These are phyloP conservation scores for Rhorus exstirpatorius DNA, from an alignment of 2,888 invertebrate genomes.

Conservation along the genomic window DNA sequence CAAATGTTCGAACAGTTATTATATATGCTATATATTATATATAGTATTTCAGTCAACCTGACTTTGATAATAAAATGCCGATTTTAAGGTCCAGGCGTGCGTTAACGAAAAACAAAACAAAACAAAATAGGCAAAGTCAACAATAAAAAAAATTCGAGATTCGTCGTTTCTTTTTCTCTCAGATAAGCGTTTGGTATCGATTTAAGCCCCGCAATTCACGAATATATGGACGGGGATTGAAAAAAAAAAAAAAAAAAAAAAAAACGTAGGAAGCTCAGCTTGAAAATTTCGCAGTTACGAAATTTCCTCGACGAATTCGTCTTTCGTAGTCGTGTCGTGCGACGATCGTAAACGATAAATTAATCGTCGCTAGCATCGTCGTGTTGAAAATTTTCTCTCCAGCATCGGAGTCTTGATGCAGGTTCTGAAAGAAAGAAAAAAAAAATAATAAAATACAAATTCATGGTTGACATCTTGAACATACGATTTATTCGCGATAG, in stretches of 20 bases:
- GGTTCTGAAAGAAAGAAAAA: constrained; percentile 89
- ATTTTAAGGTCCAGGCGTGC: constrained; percentile 35
- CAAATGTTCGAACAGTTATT: constrained; percentile 6
- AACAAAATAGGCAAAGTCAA: constrained; percentile 52
- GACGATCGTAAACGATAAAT: constrained; percentile 40
- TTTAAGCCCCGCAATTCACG: constrained; percentile 15
- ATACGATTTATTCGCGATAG: not conserved
- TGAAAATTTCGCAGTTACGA: constrained; percentile 52
- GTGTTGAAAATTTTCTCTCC: constrained; percentile 74
- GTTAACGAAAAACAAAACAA: constrained; percentile 38
- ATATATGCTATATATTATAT: constrained; percentile 29
- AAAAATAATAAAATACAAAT: constrained; percentile 64
- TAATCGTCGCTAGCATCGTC: constrained; percentile 80
- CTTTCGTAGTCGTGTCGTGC: constrained; percentile 46
- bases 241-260: constrained; percentile 18
- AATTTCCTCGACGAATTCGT: constrained; percentile 43
- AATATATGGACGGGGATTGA: not conserved
- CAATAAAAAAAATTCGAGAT: constrained; percentile 31
- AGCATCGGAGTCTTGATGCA: constrained; percentile 89
- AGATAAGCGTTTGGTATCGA: constrained; percentile 24
- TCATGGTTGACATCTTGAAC: not conserved
- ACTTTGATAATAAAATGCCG: constrained; percentile 58
- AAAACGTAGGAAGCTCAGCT: constrained; percentile 40
- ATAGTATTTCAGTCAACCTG: constrained; percentile 56
- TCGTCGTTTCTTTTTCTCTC: constrained; percentile 17